These are phyloP conservation scores for Microtus ochrogaster DNA, from an alignment of 2,113 vertebrate species.

Conservation along the genomic window DNA sequence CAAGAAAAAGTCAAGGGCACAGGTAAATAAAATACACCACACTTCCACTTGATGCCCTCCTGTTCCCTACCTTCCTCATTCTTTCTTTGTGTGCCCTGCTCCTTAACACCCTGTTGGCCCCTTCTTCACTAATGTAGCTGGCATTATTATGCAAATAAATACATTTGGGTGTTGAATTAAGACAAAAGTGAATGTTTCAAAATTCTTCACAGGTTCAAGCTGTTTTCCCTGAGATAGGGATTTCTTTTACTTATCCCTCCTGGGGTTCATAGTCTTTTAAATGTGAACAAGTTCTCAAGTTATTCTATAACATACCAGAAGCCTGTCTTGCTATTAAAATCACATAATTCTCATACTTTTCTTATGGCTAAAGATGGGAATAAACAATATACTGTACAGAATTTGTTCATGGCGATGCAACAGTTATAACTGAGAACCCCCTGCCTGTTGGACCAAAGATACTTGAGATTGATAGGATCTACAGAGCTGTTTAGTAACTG, in stretches of 20 bases:
- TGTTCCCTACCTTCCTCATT: background rate
- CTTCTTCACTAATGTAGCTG: background rate
- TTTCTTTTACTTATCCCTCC: background rate
- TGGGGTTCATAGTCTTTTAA: background rate
- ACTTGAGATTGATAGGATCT: background rate
- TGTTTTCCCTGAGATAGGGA: background rate
- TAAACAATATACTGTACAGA: background rate
- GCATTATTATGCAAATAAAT: background rate
- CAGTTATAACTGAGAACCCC: background rate
- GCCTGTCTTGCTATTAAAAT: background rate
- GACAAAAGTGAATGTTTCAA: background rate
- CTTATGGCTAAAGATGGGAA: background rate
- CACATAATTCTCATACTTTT: background rate
- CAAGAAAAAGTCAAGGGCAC: background rate
- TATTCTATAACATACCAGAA: background rate
- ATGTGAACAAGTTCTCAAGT: background rate
- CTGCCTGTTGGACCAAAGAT: background rate
- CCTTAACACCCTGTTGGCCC: background rate
- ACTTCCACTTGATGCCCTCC: background rate
- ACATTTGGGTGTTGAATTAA: background rate
- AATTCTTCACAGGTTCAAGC: background rate
- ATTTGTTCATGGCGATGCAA: background rate
- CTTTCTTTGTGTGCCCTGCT: background rate
- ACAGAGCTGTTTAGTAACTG: background rate
- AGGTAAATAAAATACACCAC: background rate